Percentiles rank a stretch among this genome's conserved stretches.
Conservation (phyloP, 2,888 invertebrate species). For the Sisyra terminalis region DNA sequence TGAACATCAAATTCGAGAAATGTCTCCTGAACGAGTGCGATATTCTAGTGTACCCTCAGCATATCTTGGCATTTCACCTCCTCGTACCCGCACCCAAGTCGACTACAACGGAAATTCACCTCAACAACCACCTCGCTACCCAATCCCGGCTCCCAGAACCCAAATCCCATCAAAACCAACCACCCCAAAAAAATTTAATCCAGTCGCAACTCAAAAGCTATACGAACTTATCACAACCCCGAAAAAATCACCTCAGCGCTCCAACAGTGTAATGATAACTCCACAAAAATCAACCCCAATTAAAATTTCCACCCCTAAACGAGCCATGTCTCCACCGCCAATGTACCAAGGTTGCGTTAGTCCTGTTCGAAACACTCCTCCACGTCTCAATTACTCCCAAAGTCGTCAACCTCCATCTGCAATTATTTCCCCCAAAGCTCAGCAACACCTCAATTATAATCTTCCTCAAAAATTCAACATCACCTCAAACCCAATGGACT, state of each 20-base stretch:
- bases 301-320: conserved; percentile 15
- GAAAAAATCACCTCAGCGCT: conserved; percentile 34
- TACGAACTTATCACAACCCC: conserved; percentile 58
- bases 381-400: conserved; percentile 11
- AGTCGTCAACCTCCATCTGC: neutral
- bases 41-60: conserved; percentile 5
- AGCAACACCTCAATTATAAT: conserved; percentile 38
- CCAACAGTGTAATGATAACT: conserved; percentile 15
- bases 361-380: neutral
- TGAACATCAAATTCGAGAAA: neutral
- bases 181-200: conserved; percentile 37
- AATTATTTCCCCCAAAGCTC: conserved; percentile 32
- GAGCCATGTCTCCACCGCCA: conserved; percentile 20
- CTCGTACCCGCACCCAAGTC: conserved; percentile 9
- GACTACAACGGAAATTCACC: conserved; percentile 15
- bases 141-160: conserved; percentile 8
- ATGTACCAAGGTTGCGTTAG: conserved; percentile 19
- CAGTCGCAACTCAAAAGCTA: conserved; percentile 57
- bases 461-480: conserved; percentile 17
- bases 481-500: conserved; percentile 14
- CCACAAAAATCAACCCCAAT: conserved; percentile 16
- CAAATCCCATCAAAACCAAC: conserved; percentile 16
- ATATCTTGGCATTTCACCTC: neutral
- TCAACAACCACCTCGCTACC: conserved; percentile 6
- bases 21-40: conserved; percentile 3